phyloP scores from a whole-genome alignment of 2,797 vertebrate species.

The Eulemur rubriventer region DNA sequence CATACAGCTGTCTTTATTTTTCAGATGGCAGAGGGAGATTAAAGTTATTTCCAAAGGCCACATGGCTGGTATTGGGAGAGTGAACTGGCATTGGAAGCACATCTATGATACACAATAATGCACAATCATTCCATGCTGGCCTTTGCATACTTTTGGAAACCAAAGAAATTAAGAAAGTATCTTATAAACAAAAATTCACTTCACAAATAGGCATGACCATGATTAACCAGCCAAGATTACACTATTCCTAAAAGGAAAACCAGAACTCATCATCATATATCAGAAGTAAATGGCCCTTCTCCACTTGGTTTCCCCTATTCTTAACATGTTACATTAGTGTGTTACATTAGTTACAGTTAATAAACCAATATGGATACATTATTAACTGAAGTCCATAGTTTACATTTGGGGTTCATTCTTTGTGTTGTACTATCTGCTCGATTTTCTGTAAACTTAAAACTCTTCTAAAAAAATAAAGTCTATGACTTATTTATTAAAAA shows the following conservation, averaged over 20 bases:
- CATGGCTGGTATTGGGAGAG: neutral
- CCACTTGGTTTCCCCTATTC: neutral
- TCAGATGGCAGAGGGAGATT: neutral
- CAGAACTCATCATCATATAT: neutral
- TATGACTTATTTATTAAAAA: neutral
- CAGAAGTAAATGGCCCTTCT: neutral
- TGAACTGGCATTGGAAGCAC: neutral
- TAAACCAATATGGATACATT: neutral
- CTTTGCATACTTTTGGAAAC: neutral
- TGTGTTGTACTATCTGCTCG: neutral
- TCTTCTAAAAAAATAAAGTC: neutral
- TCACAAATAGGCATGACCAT: neutral
- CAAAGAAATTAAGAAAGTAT: neutral
- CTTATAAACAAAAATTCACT: neutral
- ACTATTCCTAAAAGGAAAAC: neutral
- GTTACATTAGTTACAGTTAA: neutral
- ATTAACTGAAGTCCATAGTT: neutral
- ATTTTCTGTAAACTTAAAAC: neutral
- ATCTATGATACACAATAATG: neutral
- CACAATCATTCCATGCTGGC: neutral
- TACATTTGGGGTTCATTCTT: neutral
- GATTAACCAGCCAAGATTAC: neutral
- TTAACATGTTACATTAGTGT: neutral
- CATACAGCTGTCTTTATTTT: neutral
- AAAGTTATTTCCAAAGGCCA: neutral